Evolutionary conservation across 1,140 invertebrate species (phyloP).

Genomic region (Drosophila rhopaloa): DNA sequence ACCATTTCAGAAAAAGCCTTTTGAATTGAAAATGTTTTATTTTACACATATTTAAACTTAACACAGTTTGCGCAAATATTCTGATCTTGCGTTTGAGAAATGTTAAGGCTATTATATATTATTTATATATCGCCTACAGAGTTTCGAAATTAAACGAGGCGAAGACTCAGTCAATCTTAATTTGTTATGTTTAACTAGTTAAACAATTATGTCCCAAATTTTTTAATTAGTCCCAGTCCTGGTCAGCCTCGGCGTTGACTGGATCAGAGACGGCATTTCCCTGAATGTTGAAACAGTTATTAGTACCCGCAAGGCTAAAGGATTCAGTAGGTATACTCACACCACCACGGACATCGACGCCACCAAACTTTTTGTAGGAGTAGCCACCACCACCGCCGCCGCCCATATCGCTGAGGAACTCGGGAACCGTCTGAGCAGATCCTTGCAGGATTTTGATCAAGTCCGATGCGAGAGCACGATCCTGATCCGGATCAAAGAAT

Average conservation of each 20-base stretch:
- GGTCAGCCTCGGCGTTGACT: conserved; percentile 27
- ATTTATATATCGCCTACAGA: not conserved
- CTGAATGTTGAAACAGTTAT: conserved; percentile 16
- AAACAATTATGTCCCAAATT: not conserved
- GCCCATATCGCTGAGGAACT: conserved; percentile 86
- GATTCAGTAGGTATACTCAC: conserved; percentile 27
- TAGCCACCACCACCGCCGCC: conserved; percentile 77
- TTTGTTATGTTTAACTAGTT: not conserved
- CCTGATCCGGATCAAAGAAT: conserved; percentile 90
- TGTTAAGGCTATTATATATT: not conserved
- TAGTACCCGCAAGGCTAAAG: not conserved
- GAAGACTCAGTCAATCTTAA: not conserved
- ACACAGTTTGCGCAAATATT: too few species aligned
- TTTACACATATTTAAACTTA: too few species aligned
- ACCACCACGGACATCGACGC: conserved; percentile 85
- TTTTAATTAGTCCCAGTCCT: conserved; percentile 41
- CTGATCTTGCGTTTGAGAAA: not conserved
- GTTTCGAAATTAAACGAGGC: not conserved
- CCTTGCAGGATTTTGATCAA: conserved; percentile 90
- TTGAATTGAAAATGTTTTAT: too few species aligned
- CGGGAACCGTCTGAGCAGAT: conserved; percentile 88
- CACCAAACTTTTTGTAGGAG: conserved; percentile 84
- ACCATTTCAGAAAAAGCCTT: too few species aligned
- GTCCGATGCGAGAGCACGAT: conserved; percentile 87
- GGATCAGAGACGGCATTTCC: not conserved